phyloP scores from a whole-genome alignment of 2,888 invertebrate genomes.

The Scaptodrosophila latifasciaeformis region DNA sequence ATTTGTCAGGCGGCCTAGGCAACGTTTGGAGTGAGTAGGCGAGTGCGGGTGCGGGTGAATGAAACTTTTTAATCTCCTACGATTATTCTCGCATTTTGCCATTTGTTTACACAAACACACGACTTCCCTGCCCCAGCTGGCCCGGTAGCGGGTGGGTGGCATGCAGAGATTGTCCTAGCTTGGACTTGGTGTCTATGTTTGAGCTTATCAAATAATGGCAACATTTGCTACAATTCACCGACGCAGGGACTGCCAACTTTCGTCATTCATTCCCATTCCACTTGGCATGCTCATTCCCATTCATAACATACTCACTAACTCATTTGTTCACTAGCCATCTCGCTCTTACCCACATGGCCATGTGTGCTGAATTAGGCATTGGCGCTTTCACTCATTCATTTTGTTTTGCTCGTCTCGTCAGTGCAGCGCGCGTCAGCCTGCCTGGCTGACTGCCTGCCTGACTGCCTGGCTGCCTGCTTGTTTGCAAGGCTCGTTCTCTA shows the following conservation, averaged over 20 bases:
- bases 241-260: no score
- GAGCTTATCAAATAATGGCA: conserved; percentile 70
- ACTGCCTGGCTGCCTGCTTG: no score
- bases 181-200: conserved; percentile 51
- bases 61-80: conserved; percentile 72
- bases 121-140: no score
- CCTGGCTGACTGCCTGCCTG: no score
- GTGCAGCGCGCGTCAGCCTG: no score
- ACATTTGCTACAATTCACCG: conserved; percentile 65
- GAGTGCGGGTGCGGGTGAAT: conserved; percentile 21
- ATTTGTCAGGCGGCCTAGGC: conserved; percentile 49
- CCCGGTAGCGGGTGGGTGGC: background rate
- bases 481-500: conserved; percentile 45
- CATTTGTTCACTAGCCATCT: background rate
- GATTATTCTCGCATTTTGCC: conserved; percentile 74
- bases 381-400: no score
- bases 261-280: no score
- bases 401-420: no score
- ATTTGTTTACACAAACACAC: conserved; percentile 67
- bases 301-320: conserved; percentile 8
- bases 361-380: no score
- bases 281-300: conserved; percentile 2
- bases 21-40: conserved; percentile 1
- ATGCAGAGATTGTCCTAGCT: background rate
- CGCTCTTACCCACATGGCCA: no score